These are phyloP conservation scores for Carettochelys insculpta DNA, from an alignment of 2,113 vertebrate genomes.

Conservation along the genomic window DNA sequence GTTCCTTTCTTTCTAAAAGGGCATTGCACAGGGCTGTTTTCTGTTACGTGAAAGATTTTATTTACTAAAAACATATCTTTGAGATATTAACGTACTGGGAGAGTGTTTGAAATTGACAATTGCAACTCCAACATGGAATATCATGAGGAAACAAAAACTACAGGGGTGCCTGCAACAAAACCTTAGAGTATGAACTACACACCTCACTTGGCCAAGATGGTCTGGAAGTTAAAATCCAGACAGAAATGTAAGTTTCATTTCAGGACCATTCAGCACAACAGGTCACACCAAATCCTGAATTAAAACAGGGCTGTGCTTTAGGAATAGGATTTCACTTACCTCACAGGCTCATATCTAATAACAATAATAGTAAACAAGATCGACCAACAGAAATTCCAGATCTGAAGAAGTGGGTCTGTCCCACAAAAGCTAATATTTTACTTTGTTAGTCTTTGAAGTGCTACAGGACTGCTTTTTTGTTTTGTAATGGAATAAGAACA, in stretches of 20 bases:
- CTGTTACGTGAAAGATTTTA: background rate
- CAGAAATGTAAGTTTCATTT: background rate
- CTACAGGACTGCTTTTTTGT: too few species aligned
- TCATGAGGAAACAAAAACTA: background rate
- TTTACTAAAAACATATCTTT: constrained; percentile 47
- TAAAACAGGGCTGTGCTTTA: background rate
- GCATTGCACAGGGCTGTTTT: constrained; percentile 26
- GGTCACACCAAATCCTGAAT: background rate
- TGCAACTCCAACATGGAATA: background rate
- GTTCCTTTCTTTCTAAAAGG: constrained; percentile 24
- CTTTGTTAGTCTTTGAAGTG: too few species aligned
- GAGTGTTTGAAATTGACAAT: constrained; percentile 7
- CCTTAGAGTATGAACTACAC: background rate
- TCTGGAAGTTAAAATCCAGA: background rate
- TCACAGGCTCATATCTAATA: background rate
- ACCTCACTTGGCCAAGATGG: background rate
- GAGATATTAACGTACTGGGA: background rate
- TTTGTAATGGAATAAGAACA: too few species aligned
- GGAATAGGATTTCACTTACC: background rate
- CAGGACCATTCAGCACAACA: background rate
- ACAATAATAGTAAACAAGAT: background rate
- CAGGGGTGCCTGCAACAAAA: background rate
- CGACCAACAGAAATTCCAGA: background rate
- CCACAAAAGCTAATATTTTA: too few species aligned
- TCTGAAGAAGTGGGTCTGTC: too few species aligned